Percentiles rank a stretch among this genome's conserved stretches.
Evolutionary conservation across 92 coral and sea anemone species (phyloP).

Genomic region (Palythoa grandis): DNA sequence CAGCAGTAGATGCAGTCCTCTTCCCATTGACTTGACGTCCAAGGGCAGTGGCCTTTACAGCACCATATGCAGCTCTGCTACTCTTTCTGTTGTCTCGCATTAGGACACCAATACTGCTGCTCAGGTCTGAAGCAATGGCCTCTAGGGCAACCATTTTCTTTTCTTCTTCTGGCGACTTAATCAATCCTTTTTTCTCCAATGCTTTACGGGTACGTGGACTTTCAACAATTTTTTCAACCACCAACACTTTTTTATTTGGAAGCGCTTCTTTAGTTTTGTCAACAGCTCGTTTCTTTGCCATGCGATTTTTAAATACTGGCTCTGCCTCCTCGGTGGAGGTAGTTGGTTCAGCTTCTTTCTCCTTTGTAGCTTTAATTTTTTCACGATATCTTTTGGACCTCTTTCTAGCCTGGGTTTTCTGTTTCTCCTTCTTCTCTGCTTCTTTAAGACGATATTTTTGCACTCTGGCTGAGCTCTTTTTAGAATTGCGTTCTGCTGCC

Average conservation of each 20-base stretch:
- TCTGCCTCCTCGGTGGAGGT: neutral
- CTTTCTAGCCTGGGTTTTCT: conserved; percentile 26
- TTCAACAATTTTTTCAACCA: conserved; percentile 37
- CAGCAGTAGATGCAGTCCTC: conserved; percentile 6
- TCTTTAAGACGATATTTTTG: neutral
- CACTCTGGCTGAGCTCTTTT: conserved; percentile 46
- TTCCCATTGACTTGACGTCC: conserved; percentile 9
- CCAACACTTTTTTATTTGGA: conserved; percentile 44
- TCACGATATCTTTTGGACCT: conserved; percentile 49
- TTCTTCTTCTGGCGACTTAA: conserved; percentile 61
- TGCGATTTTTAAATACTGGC: conserved; percentile 41
- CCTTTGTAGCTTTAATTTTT: neutral
- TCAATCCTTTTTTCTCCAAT: conserved; percentile 44
- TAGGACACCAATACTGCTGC: conserved; percentile 17
- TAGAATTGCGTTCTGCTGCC: conserved; percentile 23
- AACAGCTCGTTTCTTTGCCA: conserved; percentile 51
- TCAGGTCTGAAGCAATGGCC: conserved; percentile 2
- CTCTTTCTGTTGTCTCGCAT: conserved; percentile 7
- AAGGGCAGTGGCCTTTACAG: neutral
- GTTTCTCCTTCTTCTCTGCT: conserved; percentile 10
- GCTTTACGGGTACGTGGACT: conserved; percentile 46
- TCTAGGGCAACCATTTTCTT: conserved; percentile 25
- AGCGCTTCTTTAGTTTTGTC: conserved; percentile 38
- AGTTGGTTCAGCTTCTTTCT: conserved; percentile 30
- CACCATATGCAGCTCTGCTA: conserved; percentile 13